A percentile compares a stretch with the other conserved stretches of the same genome.
Conservation (phyloP, 2,797 vertebrate genomes). For the Cercopithecus diana region DNA sequence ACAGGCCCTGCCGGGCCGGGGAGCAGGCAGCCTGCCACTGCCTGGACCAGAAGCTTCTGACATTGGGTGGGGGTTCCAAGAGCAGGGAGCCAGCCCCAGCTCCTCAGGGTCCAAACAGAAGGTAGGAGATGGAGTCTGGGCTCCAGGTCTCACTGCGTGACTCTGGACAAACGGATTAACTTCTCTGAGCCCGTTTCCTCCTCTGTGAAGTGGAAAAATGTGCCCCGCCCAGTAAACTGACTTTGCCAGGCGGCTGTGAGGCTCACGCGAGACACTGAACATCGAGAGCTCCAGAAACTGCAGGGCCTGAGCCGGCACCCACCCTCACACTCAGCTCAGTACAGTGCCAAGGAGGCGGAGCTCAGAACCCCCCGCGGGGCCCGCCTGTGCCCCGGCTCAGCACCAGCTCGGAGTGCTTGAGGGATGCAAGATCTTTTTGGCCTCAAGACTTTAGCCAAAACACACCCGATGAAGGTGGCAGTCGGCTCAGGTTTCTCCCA, state of each 20-base stretch:
- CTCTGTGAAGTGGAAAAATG: background rate
- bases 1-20: fast-evolving
- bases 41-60: background rate
- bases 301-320: fast-evolving
- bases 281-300: fast-evolving
- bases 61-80: background rate
- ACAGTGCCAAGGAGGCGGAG: fast-evolving
- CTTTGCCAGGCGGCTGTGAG: no score
- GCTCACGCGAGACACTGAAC: fast-evolving
- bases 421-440: background rate
- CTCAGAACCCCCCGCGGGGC: background rate
- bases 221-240: background rate
- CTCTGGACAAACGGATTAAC: background rate
- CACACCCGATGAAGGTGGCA: fast-evolving
- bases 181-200: background rate
- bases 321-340: fast-evolving
- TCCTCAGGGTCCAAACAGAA: no score
- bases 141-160: no score
- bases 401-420: fast-evolving
- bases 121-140: background rate
- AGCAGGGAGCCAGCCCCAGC: no score
- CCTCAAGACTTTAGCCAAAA: background rate
- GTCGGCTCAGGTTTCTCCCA: background rate
- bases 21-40: background rate
- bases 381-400: background rate